These are phyloP conservation scores for Dysdera silvatica DNA, from an alignment of 1,140 invertebrate genomes.

Conservation along the genomic window DNA sequence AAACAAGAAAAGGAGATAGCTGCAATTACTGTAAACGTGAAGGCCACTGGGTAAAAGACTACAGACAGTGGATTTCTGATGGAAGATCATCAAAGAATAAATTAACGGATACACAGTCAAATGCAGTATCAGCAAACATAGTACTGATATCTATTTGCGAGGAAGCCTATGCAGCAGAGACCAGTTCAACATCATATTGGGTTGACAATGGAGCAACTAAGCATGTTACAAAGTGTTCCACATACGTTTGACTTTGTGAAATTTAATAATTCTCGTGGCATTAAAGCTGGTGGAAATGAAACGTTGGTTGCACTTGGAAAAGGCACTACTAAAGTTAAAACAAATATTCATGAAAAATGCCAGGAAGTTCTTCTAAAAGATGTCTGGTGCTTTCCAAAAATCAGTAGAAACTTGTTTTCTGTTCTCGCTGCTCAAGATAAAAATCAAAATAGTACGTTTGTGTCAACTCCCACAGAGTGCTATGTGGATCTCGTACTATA, in stretches of 20 bases:
- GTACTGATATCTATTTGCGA: background rate
- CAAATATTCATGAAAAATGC: background rate
- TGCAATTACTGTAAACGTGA: constrained; percentile 8
- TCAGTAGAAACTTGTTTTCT: constrained; percentile 10
- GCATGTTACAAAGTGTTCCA: constrained; percentile 4
- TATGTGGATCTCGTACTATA: background rate
- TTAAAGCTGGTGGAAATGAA: constrained; percentile 11
- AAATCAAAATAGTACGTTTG: constrained; percentile 4
- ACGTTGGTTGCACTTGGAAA: background rate
- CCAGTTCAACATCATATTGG: background rate
- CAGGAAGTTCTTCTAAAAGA: background rate
- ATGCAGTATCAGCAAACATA: background rate
- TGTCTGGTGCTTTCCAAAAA: constrained; percentile 6
- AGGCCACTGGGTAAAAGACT: constrained; percentile 13
- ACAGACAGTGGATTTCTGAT: constrained; percentile 11
- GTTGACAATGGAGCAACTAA: constrained; percentile 1
- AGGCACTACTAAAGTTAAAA: constrained; percentile 1
- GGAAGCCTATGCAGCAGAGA: background rate
- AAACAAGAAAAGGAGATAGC: background rate
- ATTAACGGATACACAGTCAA: background rate
- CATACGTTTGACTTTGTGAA: constrained; percentile 1
- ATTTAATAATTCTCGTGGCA: background rate
- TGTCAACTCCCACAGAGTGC: background rate
- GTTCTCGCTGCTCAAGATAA: constrained; percentile 12
- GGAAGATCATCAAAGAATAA: background rate